Evolutionary conservation across 2,113 vertebrate genomes (phyloP).

Genomic region (Agelaius phoeniceus): DNA sequence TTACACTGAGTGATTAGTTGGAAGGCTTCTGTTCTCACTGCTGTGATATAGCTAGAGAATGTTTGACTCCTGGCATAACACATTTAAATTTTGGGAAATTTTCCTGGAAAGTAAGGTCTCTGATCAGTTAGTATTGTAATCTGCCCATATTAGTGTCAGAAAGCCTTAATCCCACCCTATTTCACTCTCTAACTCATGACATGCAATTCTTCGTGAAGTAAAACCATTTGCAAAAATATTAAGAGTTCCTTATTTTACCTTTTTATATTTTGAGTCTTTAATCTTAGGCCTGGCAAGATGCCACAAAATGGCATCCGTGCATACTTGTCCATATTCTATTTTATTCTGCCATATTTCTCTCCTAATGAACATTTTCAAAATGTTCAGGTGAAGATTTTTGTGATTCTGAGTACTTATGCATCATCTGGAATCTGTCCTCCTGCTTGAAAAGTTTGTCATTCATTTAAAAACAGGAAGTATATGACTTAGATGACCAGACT

Average conservation of each 20-base stretch:
- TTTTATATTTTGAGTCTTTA: background rate
- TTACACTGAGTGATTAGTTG: background rate
- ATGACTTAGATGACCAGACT: background rate
- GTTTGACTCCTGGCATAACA: background rate
- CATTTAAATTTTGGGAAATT: background rate
- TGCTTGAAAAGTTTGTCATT: background rate
- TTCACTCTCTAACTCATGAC: background rate
- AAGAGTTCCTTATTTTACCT: background rate
- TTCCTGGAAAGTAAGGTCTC: background rate
- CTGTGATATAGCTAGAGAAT: background rate
- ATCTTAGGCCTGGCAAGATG: background rate
- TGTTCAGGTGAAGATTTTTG: background rate
- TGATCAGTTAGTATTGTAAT: background rate
- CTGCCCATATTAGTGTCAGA: background rate
- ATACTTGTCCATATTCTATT: background rate
- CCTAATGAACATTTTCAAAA: background rate
- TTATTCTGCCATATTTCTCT: background rate
- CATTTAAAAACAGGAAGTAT: background rate
- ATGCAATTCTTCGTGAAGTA: background rate
- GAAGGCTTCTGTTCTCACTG: background rate
- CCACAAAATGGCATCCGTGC: background rate
- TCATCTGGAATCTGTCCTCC: background rate
- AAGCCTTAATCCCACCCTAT: background rate
- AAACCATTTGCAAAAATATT: background rate
- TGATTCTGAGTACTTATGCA: background rate